Percentiles rank a stretch among this genome's conserved stretches.
phyloP scores from a whole-genome alignment of 2,888 invertebrate genomes.

The Acleris emargana region DNA sequence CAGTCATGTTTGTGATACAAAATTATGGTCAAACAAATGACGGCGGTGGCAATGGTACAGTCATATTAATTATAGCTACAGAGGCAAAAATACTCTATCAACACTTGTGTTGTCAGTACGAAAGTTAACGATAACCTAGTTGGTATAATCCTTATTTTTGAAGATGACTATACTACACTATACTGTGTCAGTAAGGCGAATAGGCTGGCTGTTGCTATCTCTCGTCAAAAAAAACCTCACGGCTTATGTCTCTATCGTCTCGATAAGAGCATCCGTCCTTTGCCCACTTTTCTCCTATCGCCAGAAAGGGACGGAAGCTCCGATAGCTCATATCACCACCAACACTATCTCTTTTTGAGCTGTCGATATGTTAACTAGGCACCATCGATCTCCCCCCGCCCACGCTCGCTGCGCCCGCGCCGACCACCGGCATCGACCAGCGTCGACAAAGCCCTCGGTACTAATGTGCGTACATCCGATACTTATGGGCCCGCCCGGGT shows the following conservation, averaged over 20 bases:
- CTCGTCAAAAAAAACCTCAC: neutral
- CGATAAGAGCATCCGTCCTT: neutral
- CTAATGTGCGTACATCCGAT: conserved; percentile 33
- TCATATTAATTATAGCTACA: too few species aligned
- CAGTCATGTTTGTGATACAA: too few species aligned
- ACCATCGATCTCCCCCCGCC: conserved; percentile 12
- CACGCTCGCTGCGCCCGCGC: conserved; percentile 4
- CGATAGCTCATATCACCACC: neutral
- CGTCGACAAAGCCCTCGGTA: conserved; percentile 1
- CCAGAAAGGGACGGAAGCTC: neutral
- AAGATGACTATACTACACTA: too few species aligned
- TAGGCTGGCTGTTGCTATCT: too few species aligned
- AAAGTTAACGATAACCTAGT: too few species aligned
- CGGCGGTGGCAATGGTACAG: too few species aligned
- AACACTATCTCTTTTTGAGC: conserved; percentile 5
- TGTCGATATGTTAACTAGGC: conserved; percentile 7
- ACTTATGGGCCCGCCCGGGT: conserved; percentile 32
- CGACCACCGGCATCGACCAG: conserved; percentile 15
- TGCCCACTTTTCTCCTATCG: neutral
- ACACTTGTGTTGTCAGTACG: too few species aligned
- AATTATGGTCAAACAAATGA: too few species aligned
- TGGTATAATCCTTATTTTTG: too few species aligned
- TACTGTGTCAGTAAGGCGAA: too few species aligned
- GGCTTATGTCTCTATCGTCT: neutral
- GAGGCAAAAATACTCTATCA: too few species aligned